phyloP scores from a whole-genome alignment of 2,113 vertebrate species.

The Illadopsis cleaveri region DNA sequence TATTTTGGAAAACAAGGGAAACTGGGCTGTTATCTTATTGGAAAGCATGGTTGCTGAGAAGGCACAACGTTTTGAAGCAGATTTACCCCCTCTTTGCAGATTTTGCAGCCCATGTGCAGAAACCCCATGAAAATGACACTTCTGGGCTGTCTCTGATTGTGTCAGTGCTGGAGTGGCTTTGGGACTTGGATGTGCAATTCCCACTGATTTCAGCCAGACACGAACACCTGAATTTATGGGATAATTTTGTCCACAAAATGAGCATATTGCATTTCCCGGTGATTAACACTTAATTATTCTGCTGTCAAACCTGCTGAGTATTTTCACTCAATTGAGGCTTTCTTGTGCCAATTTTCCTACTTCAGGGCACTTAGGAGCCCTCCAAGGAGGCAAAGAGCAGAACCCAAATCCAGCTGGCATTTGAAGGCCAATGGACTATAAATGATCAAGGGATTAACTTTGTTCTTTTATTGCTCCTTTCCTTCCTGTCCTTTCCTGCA shows the following conservation, averaged over 20 bases:
- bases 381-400: not conserved
- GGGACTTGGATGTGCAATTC: not conserved
- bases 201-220: not conserved
- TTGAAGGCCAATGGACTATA: too few relatives aligned
- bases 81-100: not conserved
- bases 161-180: not conserved
- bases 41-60: not conserved
- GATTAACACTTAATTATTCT: not conserved
- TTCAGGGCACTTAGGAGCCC: not conserved
- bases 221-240: not conserved
- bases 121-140: not conserved
- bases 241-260: not conserved
- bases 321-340: not conserved
- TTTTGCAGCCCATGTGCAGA: not conserved
- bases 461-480: too few relatives aligned
- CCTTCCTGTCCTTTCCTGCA: too few relatives aligned
- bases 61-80: not conserved
- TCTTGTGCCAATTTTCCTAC: not conserved
- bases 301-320: not conserved
- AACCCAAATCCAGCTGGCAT: too few relatives aligned
- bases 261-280: accelerated
- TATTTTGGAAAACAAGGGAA: slow-evolving; percentile 49
- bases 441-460: too few relatives aligned
- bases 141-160: not conserved
- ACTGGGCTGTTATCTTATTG: not conserved